Base-by-base conservation (phyloP, 2,888 invertebrate species). In the Smittia aterrima region DNA sequence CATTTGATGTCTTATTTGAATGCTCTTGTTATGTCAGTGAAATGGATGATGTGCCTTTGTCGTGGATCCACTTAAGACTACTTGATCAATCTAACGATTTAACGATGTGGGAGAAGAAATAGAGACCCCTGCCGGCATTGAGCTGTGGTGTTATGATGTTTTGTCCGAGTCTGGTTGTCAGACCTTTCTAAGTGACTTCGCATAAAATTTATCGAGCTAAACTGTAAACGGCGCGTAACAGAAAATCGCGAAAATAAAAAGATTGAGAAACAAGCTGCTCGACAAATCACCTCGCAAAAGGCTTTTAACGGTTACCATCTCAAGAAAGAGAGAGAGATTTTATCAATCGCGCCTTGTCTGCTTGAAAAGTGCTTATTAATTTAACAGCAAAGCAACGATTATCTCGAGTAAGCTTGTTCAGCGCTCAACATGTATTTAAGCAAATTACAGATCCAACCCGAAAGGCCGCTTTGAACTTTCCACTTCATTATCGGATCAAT, bases 291-390 rank as follows among this genome's bases (percentile, higher is more conserved):
- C 27, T 64, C 13, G 16, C 38, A 22, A 66, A 53, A 16, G 53
- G 7, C n/a, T 53, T n/a, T 18, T 53, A 53, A 53, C 16, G n/a
- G 20, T 53, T 53, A 2, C 4, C 53, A 18, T 2, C 18, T 2
- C 3, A 53, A 53, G 20, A 16, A 13, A 2, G 20, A 53, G 53
- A 53, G 20, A 53, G n/a, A 64, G 64, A 64, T 64, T 9, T 32
- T 32, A 32, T 32, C 32, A 32, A 9, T 32, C 32, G n/a, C n/a
- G 32, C 32, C 32, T 32, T 25, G 20, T 16, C 54, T 54, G 20
- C 13, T 20, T 54, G 32, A 68, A 68, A 68, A 68, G 6, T 68
- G 47, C 41, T 68, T 68, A 68, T 68, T 68, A 68, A 68, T 68
- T 68, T 47, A 22, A 47, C 47, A 47, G 9, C 18, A 68, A 24